Conservation (phyloP, 2,113 vertebrate genomes). For the Gadus chalcogrammus region DNA sequence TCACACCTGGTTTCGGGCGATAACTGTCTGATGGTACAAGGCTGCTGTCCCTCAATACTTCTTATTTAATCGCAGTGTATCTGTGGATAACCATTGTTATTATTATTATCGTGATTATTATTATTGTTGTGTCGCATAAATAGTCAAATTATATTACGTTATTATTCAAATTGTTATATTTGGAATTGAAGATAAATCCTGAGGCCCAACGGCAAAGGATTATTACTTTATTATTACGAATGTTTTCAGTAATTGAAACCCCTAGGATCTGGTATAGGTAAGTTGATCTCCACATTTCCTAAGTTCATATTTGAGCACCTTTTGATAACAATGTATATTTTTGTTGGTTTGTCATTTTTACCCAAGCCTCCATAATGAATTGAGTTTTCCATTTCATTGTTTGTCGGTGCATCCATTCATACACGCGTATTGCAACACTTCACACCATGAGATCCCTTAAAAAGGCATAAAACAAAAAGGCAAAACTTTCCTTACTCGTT, state of each 20-base stretch:
- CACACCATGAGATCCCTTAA: not conserved
- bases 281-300: constrained; percentile 23
- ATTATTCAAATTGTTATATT: not conserved
- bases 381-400: constrained; percentile 34
- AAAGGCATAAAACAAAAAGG: no score
- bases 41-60: no score
- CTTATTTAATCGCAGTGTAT: no score
- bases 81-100: no score
- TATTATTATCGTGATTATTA: no score
- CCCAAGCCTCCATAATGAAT: constrained; percentile 1
- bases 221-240: constrained; percentile 1
- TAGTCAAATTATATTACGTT: no score
- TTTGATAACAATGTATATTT: not conserved
- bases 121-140: no score
- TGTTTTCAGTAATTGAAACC: not conserved
- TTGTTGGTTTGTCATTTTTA: constrained; percentile 3
- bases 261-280: constrained; percentile 27
- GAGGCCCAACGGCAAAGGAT: not conserved
- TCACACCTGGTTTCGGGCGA: no score
- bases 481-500: no score
- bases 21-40: no score
- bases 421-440: not conserved
- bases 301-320: constrained; percentile 7
- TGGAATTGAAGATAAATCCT: not conserved
- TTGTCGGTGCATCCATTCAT: constrained; percentile 16